Conservation (phyloP, 1,140 invertebrate species). For the Pachyrhynchus sulphureomaculatus region DNA sequence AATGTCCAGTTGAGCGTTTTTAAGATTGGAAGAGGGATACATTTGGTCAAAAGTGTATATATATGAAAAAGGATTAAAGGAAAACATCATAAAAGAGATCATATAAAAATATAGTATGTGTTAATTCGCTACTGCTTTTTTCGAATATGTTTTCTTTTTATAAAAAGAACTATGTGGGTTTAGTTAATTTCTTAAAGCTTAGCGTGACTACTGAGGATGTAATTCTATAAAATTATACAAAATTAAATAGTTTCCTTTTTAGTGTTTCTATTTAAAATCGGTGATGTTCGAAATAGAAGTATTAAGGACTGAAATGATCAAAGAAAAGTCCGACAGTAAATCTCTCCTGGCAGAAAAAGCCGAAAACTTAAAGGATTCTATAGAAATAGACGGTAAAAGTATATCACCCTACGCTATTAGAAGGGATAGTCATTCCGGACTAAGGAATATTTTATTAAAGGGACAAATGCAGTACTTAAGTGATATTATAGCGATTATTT, state of each 20-base stretch:
- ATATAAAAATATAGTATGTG: too few species aligned
- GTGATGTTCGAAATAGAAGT: slow-evolving; percentile 66
- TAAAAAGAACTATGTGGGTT: too few species aligned
- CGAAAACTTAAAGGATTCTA: slow-evolving; percentile 28
- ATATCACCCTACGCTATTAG: slow-evolving; percentile 45
- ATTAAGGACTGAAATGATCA: slow-evolving; percentile 45
- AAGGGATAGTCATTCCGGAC: slow-evolving; percentile 66
- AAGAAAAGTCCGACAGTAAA: slow-evolving; percentile 3
- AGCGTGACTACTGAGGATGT: too few species aligned
- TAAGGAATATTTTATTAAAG: slow-evolving; percentile 70
- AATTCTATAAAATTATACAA: too few species aligned
- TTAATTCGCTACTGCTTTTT: too few species aligned
- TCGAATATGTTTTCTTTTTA: too few species aligned
- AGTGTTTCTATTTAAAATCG: slow-evolving; percentile 62
- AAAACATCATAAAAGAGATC: too few species aligned
- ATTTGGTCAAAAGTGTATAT: too few species aligned
- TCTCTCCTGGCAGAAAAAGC: not conserved
- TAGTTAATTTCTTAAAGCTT: too few species aligned
- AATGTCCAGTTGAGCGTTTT: too few species aligned
- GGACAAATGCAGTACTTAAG: slow-evolving; percentile 84
- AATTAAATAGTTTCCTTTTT: slow-evolving; percentile 18
- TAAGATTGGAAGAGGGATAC: too few species aligned
- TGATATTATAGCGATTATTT: slow-evolving; percentile 77
- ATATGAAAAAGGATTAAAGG: too few species aligned
- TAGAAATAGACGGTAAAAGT: slow-evolving; percentile 54